A percentile compares a stretch with the other conserved stretches of the same genome.
Evolutionary conservation across 2,113 vertebrate genomes (phyloP).

Genomic region (Elephas maximus): DNA sequence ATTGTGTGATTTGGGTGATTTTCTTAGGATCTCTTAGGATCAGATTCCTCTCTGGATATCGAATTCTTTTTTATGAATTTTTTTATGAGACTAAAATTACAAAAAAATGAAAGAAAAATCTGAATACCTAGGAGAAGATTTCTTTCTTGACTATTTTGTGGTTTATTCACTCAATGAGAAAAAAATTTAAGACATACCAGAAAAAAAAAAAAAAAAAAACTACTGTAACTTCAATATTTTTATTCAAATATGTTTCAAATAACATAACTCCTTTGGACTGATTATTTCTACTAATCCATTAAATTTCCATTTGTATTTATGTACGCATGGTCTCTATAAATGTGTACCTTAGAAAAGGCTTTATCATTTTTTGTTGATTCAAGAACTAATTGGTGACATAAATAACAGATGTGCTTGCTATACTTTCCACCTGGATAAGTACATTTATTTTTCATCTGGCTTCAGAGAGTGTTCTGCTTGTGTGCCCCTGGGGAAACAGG

Average conservation of each 20-base stretch:
- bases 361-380: constrained; percentile 39
- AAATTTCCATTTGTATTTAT: constrained; percentile 17
- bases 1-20: not conserved
- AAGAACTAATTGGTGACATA: constrained; percentile 16
- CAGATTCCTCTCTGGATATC: not conserved
- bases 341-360: not conserved
- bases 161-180: not conserved
- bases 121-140: not conserved
- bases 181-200: not conserved
- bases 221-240: not conserved
- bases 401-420: not conserved
- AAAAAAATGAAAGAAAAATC: not conserved
- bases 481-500: not conserved
- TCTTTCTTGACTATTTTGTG: not conserved
- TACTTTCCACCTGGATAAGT: constrained; percentile 45
- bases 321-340: not conserved
- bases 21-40: not conserved
- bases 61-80: not conserved
- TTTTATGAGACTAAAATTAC: not conserved
- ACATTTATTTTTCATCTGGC: constrained; percentile 40
- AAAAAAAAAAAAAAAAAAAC: not conserved
- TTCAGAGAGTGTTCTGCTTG: constrained; percentile 25
- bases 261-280: not conserved
- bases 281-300: not conserved
- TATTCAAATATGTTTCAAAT: not conserved